Percentiles rank a stretch among this genome's conserved stretches.
phyloP scores from a whole-genome alignment of 1,140 invertebrate genomes.

The Pseudobourletiella spinata region DNA sequence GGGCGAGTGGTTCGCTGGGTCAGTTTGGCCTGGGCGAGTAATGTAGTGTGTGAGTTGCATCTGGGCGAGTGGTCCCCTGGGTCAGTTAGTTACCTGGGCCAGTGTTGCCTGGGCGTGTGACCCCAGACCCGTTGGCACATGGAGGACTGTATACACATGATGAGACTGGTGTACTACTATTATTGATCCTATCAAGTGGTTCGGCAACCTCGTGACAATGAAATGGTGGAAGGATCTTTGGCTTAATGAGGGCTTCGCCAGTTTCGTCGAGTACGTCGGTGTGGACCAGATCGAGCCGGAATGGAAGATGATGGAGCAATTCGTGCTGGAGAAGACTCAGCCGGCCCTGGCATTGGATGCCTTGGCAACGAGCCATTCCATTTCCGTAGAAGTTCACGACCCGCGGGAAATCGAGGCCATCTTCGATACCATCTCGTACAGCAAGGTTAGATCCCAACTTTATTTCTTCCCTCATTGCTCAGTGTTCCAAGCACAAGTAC shows the following conservation, averaged over 20 bases:
- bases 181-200: conserved; percentile 53
- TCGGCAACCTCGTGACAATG: conserved; percentile 82
- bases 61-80: too few species aligned
- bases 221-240: conserved; percentile 75
- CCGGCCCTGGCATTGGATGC: conserved; percentile 64
- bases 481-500: too few species aligned
- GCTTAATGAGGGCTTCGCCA: conserved; percentile 77
- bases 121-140: too few species aligned
- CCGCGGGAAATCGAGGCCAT: conserved; percentile 76
- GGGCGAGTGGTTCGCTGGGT: too few species aligned
- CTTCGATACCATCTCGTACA: conserved; percentile 79
- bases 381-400: conserved; percentile 67
- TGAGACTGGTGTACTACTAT: neutral
- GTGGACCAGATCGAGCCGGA: conserved; percentile 50
- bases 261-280: conserved; percentile 66
- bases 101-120: too few species aligned
- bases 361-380: conserved; percentile 68
- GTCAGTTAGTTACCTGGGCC: too few species aligned
- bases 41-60: too few species aligned
- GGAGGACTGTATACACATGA: too few species aligned
- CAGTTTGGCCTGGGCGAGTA: too few species aligned
- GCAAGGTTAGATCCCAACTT: conserved; percentile 51
- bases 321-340: conserved; percentile 59
- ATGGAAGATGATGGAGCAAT: conserved; percentile 72
- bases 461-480: too few species aligned